Conservation (phyloP, 1,140 invertebrate species). For the Meloidogyne hapla region DNA sequence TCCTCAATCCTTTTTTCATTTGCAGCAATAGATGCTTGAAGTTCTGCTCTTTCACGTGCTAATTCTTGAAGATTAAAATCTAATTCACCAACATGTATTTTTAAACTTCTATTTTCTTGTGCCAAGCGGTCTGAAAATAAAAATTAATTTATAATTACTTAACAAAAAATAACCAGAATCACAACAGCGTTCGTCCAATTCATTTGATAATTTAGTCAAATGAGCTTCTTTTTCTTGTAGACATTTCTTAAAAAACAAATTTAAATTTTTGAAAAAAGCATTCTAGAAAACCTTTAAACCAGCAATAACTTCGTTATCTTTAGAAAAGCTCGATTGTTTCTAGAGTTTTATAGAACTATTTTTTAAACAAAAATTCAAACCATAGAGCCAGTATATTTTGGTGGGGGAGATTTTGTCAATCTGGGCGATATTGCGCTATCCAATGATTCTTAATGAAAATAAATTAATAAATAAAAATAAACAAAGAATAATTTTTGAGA, state of each 20-base stretch:
- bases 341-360: not conserved
- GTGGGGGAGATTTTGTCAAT: constrained; percentile 13
- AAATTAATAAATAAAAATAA: not conserved
- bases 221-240: constrained; percentile 41
- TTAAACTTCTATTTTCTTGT: constrained; percentile 26
- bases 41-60: not conserved
- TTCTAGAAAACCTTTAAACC: constrained; percentile 5
- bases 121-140: constrained; percentile 25
- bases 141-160: not conserved
- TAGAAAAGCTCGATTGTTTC: constrained; percentile 20
- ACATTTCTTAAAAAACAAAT: constrained; percentile 34
- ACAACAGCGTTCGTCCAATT: constrained; percentile 27
- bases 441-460: constrained; percentile 11
- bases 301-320: constrained; percentile 13
- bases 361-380: not conserved
- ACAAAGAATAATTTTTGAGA: constrained; percentile 3
- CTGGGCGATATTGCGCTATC: constrained; percentile 11
- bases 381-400: constrained; percentile 66
- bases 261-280: not conserved
- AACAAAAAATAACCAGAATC: constrained; percentile 18
- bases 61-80: constrained; percentile 17
- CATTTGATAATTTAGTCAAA: constrained; percentile 25
- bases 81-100: constrained; percentile 16
- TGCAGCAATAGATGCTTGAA: constrained; percentile 22
- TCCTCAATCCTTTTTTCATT: constrained; percentile 43